These are phyloP conservation scores for Drosophila recens DNA, from an alignment of 2,888 invertebrate genomes.

Conservation along the genomic window DNA sequence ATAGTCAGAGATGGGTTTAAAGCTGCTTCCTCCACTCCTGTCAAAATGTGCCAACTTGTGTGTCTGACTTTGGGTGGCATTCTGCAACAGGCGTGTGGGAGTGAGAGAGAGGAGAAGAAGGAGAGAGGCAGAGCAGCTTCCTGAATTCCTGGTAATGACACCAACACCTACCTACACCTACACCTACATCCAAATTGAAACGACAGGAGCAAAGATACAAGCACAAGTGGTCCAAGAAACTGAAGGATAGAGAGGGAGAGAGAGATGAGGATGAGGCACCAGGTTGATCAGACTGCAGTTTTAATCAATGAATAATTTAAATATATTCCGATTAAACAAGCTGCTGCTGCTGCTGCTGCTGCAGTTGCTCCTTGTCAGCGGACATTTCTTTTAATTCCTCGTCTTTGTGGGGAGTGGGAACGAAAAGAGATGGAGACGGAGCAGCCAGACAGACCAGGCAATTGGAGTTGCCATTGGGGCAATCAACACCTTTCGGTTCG, in stretches of 20 bases:
- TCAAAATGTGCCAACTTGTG: slow-evolving; percentile 20
- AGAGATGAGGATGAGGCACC: background rate
- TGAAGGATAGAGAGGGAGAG: background rate
- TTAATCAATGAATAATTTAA: slow-evolving; percentile 85
- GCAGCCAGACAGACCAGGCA: slow-evolving; percentile 6
- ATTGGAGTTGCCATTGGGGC: slow-evolving; percentile 60
- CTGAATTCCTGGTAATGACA: slow-evolving; percentile 64
- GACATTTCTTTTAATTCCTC: slow-evolving; percentile 80
- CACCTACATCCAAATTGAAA: slow-evolving; percentile 51
- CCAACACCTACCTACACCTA: slow-evolving; percentile 52
- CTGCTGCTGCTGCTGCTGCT: slow-evolving; percentile 46
- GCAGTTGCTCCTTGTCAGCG: slow-evolving; percentile 32
- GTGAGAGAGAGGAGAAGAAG: background rate
- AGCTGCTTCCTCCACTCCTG: background rate
- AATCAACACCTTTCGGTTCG: slow-evolving; percentile 77
- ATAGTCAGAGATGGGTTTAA: background rate
- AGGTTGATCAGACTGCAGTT: slow-evolving; percentile 65
- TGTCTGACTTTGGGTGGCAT: slow-evolving; percentile 50
- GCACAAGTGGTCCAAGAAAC: slow-evolving; percentile 14
- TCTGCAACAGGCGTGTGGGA: background rate
- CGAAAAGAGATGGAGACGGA: too few species aligned
- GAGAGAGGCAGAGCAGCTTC: slow-evolving; percentile 18
- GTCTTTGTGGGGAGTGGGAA: slow-evolving; percentile 27
- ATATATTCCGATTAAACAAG: slow-evolving; percentile 84
- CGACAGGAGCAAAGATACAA: slow-evolving; percentile 37